A percentile compares a stretch with the other conserved stretches of the same genome.
These are phyloP conservation scores for Acanthochromis polyacanthus DNA, from an alignment of 2,113 vertebrate genomes.

Conservation along the genomic window DNA sequence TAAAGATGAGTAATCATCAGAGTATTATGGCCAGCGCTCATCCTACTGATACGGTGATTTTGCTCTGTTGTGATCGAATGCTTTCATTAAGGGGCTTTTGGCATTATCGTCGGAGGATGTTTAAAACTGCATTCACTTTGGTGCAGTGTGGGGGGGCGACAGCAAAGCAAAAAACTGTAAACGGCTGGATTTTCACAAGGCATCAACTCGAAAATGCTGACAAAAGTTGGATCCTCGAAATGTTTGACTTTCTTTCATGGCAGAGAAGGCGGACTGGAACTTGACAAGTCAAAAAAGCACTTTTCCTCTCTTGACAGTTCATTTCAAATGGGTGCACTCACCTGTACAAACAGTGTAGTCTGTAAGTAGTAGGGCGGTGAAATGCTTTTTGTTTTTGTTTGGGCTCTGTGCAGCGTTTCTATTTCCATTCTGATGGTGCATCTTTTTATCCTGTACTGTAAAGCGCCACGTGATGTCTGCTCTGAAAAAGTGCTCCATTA, in stretches of 20 bases:
- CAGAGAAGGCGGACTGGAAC: constrained; percentile 25
- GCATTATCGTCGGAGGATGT: constrained; percentile 22
- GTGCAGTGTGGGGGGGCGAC: constrained; percentile 11
- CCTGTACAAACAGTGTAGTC: constrained; percentile 23
- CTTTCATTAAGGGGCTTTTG: constrained; percentile 36
- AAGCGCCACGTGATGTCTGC: background rate
- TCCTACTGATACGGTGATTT: constrained; percentile 64
- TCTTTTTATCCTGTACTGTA: background rate
- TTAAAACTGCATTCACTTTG: constrained; percentile 35
- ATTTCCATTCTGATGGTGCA: background rate
- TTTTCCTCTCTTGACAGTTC: constrained; percentile 31
- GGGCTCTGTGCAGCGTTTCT: background rate
- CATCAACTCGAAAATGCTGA: constrained; percentile 49
- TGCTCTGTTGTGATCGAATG: constrained; percentile 36
- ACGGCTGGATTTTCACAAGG: constrained; percentile 23
- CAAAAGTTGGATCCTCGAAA: constrained; percentile 61
- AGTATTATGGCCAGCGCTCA: constrained; percentile 65
- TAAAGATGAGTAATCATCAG: constrained; percentile 74
- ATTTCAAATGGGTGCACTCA: constrained; percentile 42
- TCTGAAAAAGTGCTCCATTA: background rate
- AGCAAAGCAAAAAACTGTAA: constrained; percentile 15
- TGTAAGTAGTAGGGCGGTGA: background rate
- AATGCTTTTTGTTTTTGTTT: constrained; percentile 15
- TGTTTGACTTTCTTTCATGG: constrained; percentile 55
- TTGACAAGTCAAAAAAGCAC: constrained; percentile 43